Conservation (phyloP, 2,888 invertebrate species). For the Eupithecia vulgata region DNA sequence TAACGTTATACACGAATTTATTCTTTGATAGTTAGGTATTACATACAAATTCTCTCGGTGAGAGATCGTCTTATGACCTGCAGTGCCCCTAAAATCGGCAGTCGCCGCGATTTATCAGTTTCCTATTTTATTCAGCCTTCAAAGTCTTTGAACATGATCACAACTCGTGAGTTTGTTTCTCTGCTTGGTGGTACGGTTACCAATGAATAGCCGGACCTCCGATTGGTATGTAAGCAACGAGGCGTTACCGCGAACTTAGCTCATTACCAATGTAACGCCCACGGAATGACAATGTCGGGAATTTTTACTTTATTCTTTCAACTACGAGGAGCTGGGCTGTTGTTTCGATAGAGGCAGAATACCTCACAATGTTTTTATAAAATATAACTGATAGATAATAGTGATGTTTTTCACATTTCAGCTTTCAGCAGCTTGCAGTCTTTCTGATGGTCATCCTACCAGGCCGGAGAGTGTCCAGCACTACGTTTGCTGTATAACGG, state of each 20-base stretch:
- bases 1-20: no score
- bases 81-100: neutral
- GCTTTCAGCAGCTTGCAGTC: no score
- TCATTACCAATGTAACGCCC: conserved; percentile 78
- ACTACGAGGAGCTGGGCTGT: conserved; percentile 31
- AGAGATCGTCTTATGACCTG: neutral
- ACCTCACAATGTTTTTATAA: no score
- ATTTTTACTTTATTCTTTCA: conserved; percentile 77
- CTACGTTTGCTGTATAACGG: no score
- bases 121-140: neutral
- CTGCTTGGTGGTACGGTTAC: conserved; percentile 74
- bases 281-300: conserved; percentile 77
- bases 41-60: neutral
- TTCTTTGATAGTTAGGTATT: neutral
- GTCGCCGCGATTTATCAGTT: neutral
- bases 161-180: conserved; percentile 62
- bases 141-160: conserved; percentile 56
- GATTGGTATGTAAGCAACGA: conserved; percentile 83
- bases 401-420: no score
- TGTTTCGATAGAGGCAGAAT: conserved; percentile 18
- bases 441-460: no score
- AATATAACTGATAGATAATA: no score
- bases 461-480: no score
- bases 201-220: conserved; percentile 64
- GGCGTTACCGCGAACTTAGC: conserved; percentile 82